A percentile compares a stretch with the other conserved stretches of the same genome.
These are phyloP conservation scores for Sussaba pulchella DNA, from an alignment of 2,888 invertebrate species.

Conservation along the genomic window DNA sequence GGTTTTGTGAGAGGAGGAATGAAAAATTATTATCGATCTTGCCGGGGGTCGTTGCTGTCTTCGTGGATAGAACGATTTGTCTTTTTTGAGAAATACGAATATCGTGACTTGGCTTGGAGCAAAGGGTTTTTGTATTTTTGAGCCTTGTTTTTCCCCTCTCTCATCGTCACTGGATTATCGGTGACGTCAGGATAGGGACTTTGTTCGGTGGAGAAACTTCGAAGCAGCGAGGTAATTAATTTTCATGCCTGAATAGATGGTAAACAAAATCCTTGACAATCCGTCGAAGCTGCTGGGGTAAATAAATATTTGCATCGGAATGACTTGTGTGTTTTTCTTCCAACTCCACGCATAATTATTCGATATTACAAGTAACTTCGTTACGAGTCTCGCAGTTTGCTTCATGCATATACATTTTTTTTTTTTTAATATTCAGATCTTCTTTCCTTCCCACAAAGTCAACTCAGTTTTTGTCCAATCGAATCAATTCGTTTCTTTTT, in stretches of 20 bases:
- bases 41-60: background rate
- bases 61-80: background rate
- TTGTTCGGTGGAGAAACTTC: no score
- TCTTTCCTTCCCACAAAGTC: background rate
- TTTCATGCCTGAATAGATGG: no score
- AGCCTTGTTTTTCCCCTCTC: no score
- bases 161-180: no score
- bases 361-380: background rate
- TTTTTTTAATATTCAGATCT: background rate
- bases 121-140: no score
- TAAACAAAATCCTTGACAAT: background rate
- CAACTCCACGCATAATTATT: conserved; percentile 3
- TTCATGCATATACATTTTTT: background rate
- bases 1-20: conserved; percentile 16
- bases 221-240: no score
- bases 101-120: no score
- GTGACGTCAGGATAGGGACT: no score
- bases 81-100: no score
- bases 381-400: background rate
- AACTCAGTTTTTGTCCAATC: background rate
- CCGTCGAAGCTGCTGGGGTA: background rate
- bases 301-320: background rate
- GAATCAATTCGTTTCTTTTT: no score
- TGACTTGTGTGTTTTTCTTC: background rate
- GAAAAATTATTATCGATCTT: conserved; percentile 13